Conservation (phyloP, 2,113 vertebrate genomes). For the Cottus gobio region DNA sequence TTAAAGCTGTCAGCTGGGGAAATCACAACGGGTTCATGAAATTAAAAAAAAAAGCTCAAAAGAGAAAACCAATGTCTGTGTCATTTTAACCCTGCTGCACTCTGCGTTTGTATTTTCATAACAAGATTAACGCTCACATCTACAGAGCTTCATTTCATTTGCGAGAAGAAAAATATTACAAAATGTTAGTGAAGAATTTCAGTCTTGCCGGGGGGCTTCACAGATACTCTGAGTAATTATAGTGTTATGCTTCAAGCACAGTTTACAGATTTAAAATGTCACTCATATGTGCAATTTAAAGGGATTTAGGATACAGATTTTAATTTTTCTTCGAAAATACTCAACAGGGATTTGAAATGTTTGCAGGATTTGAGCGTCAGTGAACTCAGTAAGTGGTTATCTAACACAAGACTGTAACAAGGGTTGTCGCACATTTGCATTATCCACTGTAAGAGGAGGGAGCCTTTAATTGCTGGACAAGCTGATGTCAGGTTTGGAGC, state of each 20-base stretch:
- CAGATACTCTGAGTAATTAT: slow-evolving; percentile 30
- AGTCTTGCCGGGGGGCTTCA: neutral
- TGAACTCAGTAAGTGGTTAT: neutral
- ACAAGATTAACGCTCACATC: slow-evolving; percentile 5
- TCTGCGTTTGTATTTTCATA: neutral
- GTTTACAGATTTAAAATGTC: slow-evolving; percentile 15
- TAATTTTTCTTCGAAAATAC: slow-evolving; percentile 5
- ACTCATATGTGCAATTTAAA: too few species aligned
- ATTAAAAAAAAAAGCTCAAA: slow-evolving; percentile 19
- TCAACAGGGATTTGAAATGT: slow-evolving; percentile 4
- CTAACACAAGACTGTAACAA: neutral
- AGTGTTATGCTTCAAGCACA: neutral
- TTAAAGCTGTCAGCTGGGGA: slow-evolving; percentile 29
- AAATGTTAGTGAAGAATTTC: slow-evolving; percentile 10
- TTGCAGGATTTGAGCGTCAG: neutral
- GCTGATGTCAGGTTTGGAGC: slow-evolving; percentile 26
- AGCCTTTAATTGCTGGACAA: neutral
- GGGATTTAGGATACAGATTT: too few species aligned
- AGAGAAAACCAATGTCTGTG: neutral
- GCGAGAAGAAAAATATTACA: neutral
- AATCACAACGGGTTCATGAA: slow-evolving; percentile 25
- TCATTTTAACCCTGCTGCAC: neutral
- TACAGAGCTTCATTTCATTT: neutral
- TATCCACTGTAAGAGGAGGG: neutral
- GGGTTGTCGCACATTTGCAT: neutral